A percentile compares a stretch with the other conserved stretches of the same genome.
These are phyloP conservation scores for Tragelaphus oryx DNA, from an alignment of 2,797 vertebrate genomes.

Conservation along the genomic window DNA sequence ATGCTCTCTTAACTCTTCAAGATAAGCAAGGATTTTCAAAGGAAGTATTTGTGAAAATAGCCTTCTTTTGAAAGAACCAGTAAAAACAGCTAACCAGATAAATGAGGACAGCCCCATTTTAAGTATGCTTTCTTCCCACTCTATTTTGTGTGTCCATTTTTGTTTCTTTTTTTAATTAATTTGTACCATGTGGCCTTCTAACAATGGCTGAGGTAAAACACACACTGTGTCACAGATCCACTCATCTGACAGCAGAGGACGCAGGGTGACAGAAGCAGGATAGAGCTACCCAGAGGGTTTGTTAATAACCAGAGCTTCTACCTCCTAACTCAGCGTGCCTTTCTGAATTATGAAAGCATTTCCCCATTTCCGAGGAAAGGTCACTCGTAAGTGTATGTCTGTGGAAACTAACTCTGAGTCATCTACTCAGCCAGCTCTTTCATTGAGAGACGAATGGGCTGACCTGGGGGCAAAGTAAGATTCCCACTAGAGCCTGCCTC, in stretches of 20 bases:
- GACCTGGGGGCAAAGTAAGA: too few species aligned
- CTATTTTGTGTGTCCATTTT: background rate
- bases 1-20: background rate
- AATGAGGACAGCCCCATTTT: background rate
- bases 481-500: background rate
- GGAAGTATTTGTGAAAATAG: background rate
- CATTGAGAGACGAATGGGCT: background rate
- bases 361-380: background rate
- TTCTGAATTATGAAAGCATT: background rate
- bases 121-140: background rate
- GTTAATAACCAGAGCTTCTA: background rate
- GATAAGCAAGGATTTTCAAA: background rate
- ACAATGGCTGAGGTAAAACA: rapidly evolving
- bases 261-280: too few species aligned
- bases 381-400: background rate
- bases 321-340: background rate
- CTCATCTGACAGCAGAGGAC: background rate
- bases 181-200: background rate
- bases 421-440: background rate
- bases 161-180: background rate
- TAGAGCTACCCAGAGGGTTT: background rate
- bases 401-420: background rate
- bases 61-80: background rate
- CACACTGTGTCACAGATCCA: rapidly evolving
- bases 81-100: background rate